Conservation (phyloP, 1,140 invertebrate species). For the Hetaerina americana region DNA sequence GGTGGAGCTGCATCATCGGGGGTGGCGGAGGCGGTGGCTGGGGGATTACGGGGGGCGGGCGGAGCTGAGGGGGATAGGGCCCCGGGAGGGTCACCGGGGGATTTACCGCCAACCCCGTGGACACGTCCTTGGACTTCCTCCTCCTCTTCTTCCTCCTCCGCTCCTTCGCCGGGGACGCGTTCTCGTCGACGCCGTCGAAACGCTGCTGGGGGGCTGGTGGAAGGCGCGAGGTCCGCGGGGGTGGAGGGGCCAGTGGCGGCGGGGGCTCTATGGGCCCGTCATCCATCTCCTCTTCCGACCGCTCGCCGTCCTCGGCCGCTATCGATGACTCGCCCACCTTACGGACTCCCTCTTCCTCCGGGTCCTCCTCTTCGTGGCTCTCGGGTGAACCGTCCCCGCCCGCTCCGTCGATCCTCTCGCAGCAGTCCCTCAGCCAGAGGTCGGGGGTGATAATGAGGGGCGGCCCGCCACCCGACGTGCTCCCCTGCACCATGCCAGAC, state of each 20-base stretch:
- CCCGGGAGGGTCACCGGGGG: neutral
- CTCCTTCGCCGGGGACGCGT: constrained; percentile 13
- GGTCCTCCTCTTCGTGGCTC: constrained; percentile 30
- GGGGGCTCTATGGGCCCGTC: too few relatives aligned
- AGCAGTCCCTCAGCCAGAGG: constrained; percentile 66
- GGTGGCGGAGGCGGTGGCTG: constrained; percentile 26
- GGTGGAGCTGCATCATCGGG: too few relatives aligned
- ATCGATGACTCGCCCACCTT: constrained; percentile 9
- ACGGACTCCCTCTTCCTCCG: constrained; percentile 19
- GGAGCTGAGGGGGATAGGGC: constrained; percentile 5
- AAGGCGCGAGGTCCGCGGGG: too few relatives aligned
- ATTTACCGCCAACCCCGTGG: constrained; percentile 24
- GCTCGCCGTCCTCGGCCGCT: constrained; percentile 8
- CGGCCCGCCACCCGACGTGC: constrained; percentile 21
- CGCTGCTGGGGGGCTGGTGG: too few relatives aligned
- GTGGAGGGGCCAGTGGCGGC: too few relatives aligned
- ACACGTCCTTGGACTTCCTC: constrained; percentile 22
- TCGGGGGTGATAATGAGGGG: constrained; percentile 69
- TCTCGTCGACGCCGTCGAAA: too few relatives aligned
- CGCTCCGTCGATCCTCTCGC: constrained; percentile 19
- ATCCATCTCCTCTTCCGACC: too few relatives aligned
- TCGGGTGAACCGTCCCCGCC: constrained; percentile 25
- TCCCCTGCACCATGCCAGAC: constrained; percentile 31
- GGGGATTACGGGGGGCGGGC: constrained; percentile 24
- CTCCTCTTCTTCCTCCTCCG: constrained; percentile 23